A percentile compares a stretch with the other conserved stretches of the same genome.
Conservation (phyloP, 2,113 vertebrate species). For the Trachemys scripta region DNA sequence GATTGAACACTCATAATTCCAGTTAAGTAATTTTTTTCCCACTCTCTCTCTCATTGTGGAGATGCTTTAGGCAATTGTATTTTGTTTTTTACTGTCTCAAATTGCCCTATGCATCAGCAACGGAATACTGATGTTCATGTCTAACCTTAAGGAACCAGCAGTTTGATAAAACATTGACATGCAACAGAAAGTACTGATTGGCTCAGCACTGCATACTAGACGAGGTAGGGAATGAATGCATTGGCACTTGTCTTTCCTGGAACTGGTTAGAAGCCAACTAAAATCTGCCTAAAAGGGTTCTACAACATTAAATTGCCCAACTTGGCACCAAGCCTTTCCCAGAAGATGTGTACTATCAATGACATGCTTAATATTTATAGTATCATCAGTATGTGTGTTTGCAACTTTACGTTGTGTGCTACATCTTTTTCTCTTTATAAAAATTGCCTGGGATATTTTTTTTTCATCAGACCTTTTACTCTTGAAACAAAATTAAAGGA, state of each 20-base stretch:
- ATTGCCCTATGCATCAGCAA: slow-evolving; percentile 56
- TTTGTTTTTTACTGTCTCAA: slow-evolving; percentile 12
- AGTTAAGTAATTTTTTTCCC: slow-evolving; percentile 71
- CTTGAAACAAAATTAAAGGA: background rate
- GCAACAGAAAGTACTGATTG: slow-evolving; percentile 75
- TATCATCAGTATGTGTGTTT: slow-evolving; percentile 73
- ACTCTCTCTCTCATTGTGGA: slow-evolving; percentile 67
- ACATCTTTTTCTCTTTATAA: slow-evolving; percentile 40
- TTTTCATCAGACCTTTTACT: background rate
- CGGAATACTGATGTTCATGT: slow-evolving; percentile 68
- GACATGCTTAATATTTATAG: slow-evolving; percentile 78
- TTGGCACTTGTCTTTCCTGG: slow-evolving; percentile 79
- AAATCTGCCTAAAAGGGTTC: slow-evolving; percentile 83
- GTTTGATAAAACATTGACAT: slow-evolving; percentile 75
- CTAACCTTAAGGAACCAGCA: slow-evolving; percentile 53
- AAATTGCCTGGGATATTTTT: slow-evolving; percentile 38
- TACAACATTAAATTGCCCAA: slow-evolving; percentile 78
- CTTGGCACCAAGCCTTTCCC: slow-evolving; percentile 77
- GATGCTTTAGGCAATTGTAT: slow-evolving; percentile 57
- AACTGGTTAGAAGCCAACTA: slow-evolving; percentile 82
- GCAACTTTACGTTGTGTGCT: slow-evolving; percentile 61
- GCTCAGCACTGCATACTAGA: slow-evolving; percentile 75
- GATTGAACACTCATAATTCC: slow-evolving; percentile 69
- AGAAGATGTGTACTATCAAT: slow-evolving; percentile 77
- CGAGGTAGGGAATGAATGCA: slow-evolving; percentile 79